phyloP scores from a whole-genome alignment of 1,140 invertebrate species.

The Drosophila biarmipes region DNA sequence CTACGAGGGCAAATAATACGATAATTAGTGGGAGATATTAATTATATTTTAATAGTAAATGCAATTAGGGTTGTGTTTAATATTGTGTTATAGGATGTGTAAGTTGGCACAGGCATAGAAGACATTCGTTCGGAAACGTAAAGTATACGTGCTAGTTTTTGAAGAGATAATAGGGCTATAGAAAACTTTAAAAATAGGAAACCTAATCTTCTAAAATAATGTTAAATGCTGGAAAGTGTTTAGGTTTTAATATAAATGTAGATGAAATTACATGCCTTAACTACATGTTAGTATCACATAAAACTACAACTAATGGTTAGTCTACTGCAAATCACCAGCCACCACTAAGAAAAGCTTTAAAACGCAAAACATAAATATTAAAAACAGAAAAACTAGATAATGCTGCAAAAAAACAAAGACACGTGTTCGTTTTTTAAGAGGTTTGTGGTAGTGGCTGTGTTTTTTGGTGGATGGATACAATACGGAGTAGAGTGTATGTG shows the following conservation, averaged over 20 bases:
- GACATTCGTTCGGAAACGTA: neutral
- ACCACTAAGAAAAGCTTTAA: conserved; percentile 14
- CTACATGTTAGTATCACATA: conserved; percentile 17
- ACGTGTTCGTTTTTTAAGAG: conserved; percentile 37
- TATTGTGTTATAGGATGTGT: conserved; percentile 18
- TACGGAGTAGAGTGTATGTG: conserved; percentile 38
- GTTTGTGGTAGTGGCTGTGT: conserved; percentile 41
- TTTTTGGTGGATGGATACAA: conserved; percentile 47
- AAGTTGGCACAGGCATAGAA: conserved; percentile 12
- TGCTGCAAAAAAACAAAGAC: conserved; percentile 32
- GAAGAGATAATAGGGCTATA: no score
- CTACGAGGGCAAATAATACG: conserved; percentile 85
- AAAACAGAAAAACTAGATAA: conserved; percentile 4
- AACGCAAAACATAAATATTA: neutral
- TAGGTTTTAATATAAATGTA: neutral
- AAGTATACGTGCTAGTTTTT: neutral
- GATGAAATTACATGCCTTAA: conserved; percentile 39
- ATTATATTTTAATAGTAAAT: conserved; percentile 3
- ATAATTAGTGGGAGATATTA: conserved; percentile 21
- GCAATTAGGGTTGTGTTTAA: conserved; percentile 16
- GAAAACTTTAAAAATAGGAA: no score
- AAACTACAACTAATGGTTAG: conserved; percentile 10
- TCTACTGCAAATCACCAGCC: conserved; percentile 23
- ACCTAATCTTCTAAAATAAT: no score
- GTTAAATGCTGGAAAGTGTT: neutral